Base-by-base conservation (phyloP, 2,888 invertebrate species). In the Scaeva pyrastri region DNA sequence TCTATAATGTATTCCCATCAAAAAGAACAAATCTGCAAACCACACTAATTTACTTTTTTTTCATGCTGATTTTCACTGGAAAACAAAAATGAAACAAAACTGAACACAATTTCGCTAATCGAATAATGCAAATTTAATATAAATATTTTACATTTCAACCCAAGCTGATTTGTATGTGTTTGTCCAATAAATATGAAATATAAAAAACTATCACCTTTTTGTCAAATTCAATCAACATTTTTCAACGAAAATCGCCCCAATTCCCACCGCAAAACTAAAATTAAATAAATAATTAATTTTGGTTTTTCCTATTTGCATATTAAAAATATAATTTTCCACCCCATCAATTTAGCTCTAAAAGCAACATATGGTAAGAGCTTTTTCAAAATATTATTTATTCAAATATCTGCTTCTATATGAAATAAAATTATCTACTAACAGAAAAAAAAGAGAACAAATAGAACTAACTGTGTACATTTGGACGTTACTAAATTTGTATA, bases 371-470 rank as follows among this genome's bases (percentile, higher is more conserved):
- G 39, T 43, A 8, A 58, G 26, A 41, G 19, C 52, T 26, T 48
- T 60, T 48, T 60, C 14, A 19, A 60, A 76, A 70, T 70, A 70
- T 31, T 70, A 76, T 56, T 76, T 76, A 76, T 76, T 70, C 31
- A 58, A 55, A 68, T 56, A 7, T 31, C 39, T 39, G 19, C 4
- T 14, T 31, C 31, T 31, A 31, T 26, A 26, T 31, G 31, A 39
- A 52, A 76, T 50, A 50, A 68, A 36, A 68, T 66, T 56, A 75
- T 66, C 66, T 55, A 56, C 52, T 56, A 68, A 76, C 50, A 39
- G 16, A 14, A 60, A 6, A 31, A 56, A n/a, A 31, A n/a, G n/a
- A n/a, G n/a, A 31, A n/a, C 36, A 7, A 19, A 19, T 6, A 6
- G 12, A 50, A 50, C 21, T 21, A 50, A 16, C 31, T 31, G 11